Evolutionary conservation across 2,888 invertebrate species (phyloP), one percentile per base, ranked within the genome.

Genomic region (Oxytorus armatus): DNA sequence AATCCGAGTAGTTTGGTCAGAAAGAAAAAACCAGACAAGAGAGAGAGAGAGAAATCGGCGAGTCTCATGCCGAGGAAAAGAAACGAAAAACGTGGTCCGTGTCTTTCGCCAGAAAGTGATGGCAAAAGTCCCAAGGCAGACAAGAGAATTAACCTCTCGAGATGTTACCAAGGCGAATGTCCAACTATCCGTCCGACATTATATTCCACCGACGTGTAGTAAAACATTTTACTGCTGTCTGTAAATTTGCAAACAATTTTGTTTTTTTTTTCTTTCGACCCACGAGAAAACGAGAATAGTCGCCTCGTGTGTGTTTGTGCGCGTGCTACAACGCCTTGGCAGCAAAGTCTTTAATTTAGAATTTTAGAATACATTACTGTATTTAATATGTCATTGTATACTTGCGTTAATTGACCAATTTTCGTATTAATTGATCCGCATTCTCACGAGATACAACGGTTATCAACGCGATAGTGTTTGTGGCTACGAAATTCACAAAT

Each of bases 21-120:
- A 72, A 16, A 61, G 36, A 36, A 59, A 82, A 81, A 79, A 72
- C 55, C 29, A 10, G 74, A 82, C 36, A 74, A 42, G 47, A 25
- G 8, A 44, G 36, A 14, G 25, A 21, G 14, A 47, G 39, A 66
- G 14, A 36, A 33, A 25, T 33, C 8, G 47, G 51, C 21, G 29
- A 23, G 63, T 42, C 11, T 14, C 18, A 68, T 29, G 53, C 68
- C 55, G 10, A 2, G 53, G 63, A 39, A 44, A 68, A 66, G 59
- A 77, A 80, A 68, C 49, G 80, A 57, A 68, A 82, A 73, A 63
- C 61, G 61, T 63, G 74, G 55, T 11, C 65, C 21, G 44, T 61
- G 42, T 74, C 55, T 42, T 57, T 69, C 69, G 59, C 63, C 61
- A 18, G 23, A 74, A 74, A 72, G 65, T 70, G 65, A 65, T 74